Evolutionary conservation across 1,140 invertebrate genomes (phyloP).

Genomic region (Magallana angulata): DNA sequence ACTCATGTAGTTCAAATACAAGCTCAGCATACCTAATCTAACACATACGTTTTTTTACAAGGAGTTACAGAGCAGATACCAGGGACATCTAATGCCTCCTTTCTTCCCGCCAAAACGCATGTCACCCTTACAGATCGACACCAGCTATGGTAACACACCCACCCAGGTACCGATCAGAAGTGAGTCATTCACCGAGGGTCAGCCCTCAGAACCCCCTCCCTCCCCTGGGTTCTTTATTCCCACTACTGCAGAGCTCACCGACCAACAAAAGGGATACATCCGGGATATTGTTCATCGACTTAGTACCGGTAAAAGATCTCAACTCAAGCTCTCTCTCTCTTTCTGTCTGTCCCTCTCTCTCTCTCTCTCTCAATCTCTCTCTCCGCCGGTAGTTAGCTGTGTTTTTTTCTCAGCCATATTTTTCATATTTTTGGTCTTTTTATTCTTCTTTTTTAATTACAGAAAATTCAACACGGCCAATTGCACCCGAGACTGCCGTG

Average conservation of each 20-base stretch:
- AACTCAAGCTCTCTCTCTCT: not conserved
- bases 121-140: not conserved
- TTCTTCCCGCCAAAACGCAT: not conserved
- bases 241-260: not conserved
- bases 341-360: not conserved
- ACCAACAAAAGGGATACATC: conserved; percentile 13
- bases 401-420: too few species aligned
- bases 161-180: not conserved
- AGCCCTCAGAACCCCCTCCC: not conserved
- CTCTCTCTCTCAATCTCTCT: not conserved
- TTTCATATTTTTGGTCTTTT: too few species aligned
- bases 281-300: not conserved
- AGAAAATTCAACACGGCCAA: not conserved
- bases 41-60: not conserved
- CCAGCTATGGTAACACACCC: not conserved
- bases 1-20: too few species aligned
- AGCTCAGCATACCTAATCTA: not conserved
- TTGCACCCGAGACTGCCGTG: not conserved
- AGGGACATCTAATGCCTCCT: not conserved
- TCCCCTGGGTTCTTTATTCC: conserved; percentile 8
- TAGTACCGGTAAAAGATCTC: not conserved
- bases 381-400: not conserved
- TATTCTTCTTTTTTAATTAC: not conserved
- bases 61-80: not conserved
- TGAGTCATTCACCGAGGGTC: not conserved